A percentile compares a stretch with the other conserved stretches of the same genome.
Conservation (phyloP, 2,888 invertebrate species). For the Agrotis exclamationis region DNA sequence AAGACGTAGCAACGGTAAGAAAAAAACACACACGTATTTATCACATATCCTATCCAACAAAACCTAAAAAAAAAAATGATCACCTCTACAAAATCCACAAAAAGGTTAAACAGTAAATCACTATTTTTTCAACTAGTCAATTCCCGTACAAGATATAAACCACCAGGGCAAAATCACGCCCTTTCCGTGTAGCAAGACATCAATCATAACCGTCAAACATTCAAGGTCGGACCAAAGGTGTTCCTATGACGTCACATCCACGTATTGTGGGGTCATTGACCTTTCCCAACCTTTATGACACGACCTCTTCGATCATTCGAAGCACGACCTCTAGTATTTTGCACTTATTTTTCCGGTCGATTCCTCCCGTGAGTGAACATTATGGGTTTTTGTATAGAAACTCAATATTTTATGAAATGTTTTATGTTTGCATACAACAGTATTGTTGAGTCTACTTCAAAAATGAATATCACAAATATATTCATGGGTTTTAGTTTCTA, state of each 20-base stretch:
- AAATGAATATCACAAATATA: not conserved
- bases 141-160: not conserved
- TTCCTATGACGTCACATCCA: conserved; percentile 33
- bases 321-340: conserved; percentile 18
- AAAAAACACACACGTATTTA: too few species aligned
- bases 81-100: not conserved
- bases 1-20: too few species aligned
- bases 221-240: conserved; percentile 51
- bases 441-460: not conserved
- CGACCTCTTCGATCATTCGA: too few species aligned
- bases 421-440: not conserved
- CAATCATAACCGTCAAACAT: too few species aligned
- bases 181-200: conserved; percentile 32
- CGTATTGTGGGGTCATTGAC: conserved; percentile 5
- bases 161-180: conserved; percentile 9
- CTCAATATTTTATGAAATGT: conserved; percentile 1
- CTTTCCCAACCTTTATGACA: conserved; percentile 30
- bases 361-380: not conserved
- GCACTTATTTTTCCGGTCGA: conserved; percentile 7
- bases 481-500: not conserved
- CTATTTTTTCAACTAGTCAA: not conserved
- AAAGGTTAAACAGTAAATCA: not conserved
- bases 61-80: not conserved
- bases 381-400: not conserved
- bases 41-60: too few species aligned